Evolutionary conservation across 2,888 invertebrate genomes (phyloP).

Genomic region (Tuberolachnus salignus): DNA sequence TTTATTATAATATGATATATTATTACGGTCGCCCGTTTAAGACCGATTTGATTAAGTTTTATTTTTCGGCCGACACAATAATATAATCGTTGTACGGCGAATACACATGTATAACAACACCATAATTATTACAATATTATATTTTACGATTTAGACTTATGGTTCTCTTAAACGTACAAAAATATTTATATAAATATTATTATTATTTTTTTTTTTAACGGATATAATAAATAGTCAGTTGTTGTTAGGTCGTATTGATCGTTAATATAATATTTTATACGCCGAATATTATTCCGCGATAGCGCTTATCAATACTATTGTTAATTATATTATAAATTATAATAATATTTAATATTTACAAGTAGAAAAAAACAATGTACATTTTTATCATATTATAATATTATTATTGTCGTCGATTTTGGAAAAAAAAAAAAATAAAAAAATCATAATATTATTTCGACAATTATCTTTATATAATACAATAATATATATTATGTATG

Average conservation of each 20-base stretch:
- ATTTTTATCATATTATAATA: conserved; percentile 11
- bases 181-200: conserved; percentile 1
- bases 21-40: too few relatives aligned
- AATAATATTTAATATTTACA: conserved; percentile 52
- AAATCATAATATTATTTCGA: not conserved
- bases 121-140: too few relatives aligned
- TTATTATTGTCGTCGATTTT: not conserved
- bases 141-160: conserved; percentile 47
- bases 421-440: not conserved
- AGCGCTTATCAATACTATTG: conserved; percentile 32
- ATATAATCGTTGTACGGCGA: too few relatives aligned
- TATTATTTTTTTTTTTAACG: conserved; percentile 1
- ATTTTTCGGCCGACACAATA: too few relatives aligned
- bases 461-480: not conserved
- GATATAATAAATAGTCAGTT: not conserved
- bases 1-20: too few relatives aligned
- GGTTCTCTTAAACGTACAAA: conserved; percentile 43
- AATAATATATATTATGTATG: too few relatives aligned
- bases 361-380: conserved; percentile 42
- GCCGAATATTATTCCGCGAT: conserved; percentile 5
- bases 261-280: conserved; percentile 1
- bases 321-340: not conserved
- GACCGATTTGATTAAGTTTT: too few relatives aligned
- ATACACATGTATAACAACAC: too few relatives aligned
- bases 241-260: not conserved